Evolutionary conservation across 2,888 invertebrate genomes (phyloP).

Genomic region (Hydraecia micacea): DNA sequence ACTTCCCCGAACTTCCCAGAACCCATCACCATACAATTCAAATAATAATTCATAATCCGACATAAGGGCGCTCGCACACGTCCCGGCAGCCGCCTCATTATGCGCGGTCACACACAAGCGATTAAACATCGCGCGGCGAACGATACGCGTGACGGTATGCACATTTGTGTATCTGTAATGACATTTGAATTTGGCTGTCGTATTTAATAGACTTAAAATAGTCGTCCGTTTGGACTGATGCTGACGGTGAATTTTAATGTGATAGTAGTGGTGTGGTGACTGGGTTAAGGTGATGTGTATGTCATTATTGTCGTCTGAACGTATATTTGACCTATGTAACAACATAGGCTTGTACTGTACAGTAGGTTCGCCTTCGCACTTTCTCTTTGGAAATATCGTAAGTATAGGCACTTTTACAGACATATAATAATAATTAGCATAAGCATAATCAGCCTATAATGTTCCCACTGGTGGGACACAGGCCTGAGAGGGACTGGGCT

Average conservation of each 20-base stretch:
- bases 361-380: not conserved
- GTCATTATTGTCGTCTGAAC: not conserved
- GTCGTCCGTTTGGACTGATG: slow-evolving; percentile 55
- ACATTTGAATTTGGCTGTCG: slow-evolving; percentile 67
- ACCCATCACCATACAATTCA: slow-evolving; percentile 36
- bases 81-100: slow-evolving; percentile 76
- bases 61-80: slow-evolving; percentile 76
- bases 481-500: too few species aligned
- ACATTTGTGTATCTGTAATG: slow-evolving; percentile 66
- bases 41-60: slow-evolving; percentile 71
- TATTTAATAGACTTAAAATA: slow-evolving; percentile 69
- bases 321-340: not conserved
- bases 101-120: slow-evolving; percentile 82
- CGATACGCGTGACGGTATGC: slow-evolving; percentile 72
- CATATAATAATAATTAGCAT: not conserved
- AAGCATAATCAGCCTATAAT: not conserved
- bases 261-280: slow-evolving; percentile 35
- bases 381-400: too few species aligned
- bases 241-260: slow-evolving; percentile 59
- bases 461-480: not conserved
- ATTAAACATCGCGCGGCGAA: slow-evolving; percentile 72
- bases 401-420: not conserved
- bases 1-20: not conserved
- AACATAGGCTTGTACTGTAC: not conserved
- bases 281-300: slow-evolving; percentile 12